Percentiles rank a stretch among this genome's conserved stretches.
These are phyloP conservation scores for Chionoecetes opilio DNA, from an alignment of 1,140 invertebrate species.

Conservation along the genomic window DNA sequence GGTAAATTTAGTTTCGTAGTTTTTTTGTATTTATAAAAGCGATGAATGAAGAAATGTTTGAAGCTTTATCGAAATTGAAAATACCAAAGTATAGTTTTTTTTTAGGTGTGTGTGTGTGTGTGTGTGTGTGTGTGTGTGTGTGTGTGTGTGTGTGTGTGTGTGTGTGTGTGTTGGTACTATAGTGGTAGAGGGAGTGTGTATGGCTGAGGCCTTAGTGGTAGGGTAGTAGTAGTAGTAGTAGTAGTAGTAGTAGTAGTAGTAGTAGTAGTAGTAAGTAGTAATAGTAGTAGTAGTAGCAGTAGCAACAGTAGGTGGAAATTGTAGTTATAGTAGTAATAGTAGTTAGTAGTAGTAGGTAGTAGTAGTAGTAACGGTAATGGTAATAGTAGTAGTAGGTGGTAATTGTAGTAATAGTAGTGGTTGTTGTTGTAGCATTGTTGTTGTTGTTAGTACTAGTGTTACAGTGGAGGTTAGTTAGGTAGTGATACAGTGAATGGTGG, in stretches of 20 bases:
- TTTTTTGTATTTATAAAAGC: too few species aligned
- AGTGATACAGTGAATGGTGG: neutral
- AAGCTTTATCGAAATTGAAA: too few species aligned
- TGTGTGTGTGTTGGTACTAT: neutral
- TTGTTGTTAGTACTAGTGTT: constrained; percentile 13
- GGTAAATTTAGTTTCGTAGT: too few species aligned
- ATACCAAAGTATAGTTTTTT: neutral
- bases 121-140: too few species aligned
- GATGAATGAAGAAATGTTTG: too few species aligned
- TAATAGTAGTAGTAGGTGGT: neutral
- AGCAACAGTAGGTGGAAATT: neutral
- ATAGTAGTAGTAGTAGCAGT: constrained; percentile 38
- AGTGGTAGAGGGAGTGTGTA: neutral
- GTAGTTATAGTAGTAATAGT: neutral
- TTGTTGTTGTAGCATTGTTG: neutral
- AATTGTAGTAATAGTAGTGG: neutral
- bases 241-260: constrained; percentile 28
- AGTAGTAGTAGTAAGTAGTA: constrained; percentile 39
- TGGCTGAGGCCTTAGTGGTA: neutral
- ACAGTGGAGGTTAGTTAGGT: neutral
- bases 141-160: too few species aligned
- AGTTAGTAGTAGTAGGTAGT: neutral
- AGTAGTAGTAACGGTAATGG: constrained; percentile 3
- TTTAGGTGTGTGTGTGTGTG: neutral
- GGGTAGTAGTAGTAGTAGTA: constrained; percentile 39